Percentiles rank a stretch among this genome's conserved stretches.
phyloP scores from a whole-genome alignment of 2,888 invertebrate genomes.

The Eurois occulta region DNA sequence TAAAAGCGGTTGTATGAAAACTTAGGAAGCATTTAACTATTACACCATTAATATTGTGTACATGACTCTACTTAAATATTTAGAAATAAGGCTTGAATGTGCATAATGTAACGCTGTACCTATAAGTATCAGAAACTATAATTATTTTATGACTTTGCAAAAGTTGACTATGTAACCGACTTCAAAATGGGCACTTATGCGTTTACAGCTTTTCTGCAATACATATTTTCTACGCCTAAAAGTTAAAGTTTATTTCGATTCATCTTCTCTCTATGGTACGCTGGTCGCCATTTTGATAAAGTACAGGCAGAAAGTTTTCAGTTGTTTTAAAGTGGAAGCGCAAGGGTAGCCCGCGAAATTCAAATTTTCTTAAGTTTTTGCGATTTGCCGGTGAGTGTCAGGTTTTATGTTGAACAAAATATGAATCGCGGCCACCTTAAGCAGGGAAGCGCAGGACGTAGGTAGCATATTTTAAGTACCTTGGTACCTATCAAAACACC shows the following conservation, averaged over 20 bases:
- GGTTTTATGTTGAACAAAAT: no score
- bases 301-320: neutral
- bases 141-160: slow-evolving; percentile 32
- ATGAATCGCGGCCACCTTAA: no score
- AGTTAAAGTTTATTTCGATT: slow-evolving; percentile 9
- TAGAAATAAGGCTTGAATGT: slow-evolving; percentile 23
- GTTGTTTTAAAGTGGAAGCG: no score
- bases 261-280: neutral
- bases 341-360: no score
- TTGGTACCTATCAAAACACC: neutral
- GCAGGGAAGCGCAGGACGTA: no score
- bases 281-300: neutral
- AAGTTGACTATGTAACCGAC: slow-evolving; percentile 22
- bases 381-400: no score
- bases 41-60: slow-evolving; percentile 21
- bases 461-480: no score
- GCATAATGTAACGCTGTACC: slow-evolving; percentile 1
- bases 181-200: slow-evolving; percentile 26
- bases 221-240: slow-evolving; percentile 16
- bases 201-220: slow-evolving; percentile 39
- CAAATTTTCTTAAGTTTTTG: no score
- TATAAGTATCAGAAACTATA: slow-evolving; percentile 8
- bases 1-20: neutral
- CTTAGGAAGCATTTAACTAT: neutral
- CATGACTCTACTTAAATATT: slow-evolving; percentile 23